Evolutionary conservation across 2,113 vertebrate species (phyloP), one percentile per base, ranked within the genome.

Genomic region (Brachyhypopomus gauderio): DNA sequence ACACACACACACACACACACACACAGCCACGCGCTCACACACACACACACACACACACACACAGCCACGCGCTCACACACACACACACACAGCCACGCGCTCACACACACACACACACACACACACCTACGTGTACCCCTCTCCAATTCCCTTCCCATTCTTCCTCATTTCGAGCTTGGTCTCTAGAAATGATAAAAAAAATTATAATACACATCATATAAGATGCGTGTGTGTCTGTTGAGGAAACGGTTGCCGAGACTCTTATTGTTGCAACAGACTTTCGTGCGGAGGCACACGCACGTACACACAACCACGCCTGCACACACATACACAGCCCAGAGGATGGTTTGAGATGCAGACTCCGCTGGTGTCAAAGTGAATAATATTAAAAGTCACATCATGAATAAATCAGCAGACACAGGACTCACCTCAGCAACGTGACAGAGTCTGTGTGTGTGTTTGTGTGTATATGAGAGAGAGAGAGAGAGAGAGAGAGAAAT

Each of bases 331-430:
- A 82, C 79, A 86, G 89, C 91, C 90, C 88, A 87, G 86, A 91
- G 90, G 87, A 91, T 90, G 91, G 91, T 91, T 91, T 91, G 89
- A 88, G 88, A 91, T 90, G 90, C 89, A 91, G 90, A 92, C 89
- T 90, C 87, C 77, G 66, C 78, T 23, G 30, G 87, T 92, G 91
- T 93, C 91, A 91, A 84, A 89, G 90, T 91, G 91, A 93, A 91
- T 91, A 91, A 92, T 92, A 91, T 92, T 92, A 92, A 92, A 92
- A 92, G 91, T 91, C 81, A 83, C 88, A 90, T 91, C 91, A 92
- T 93, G 90, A 93, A 93, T 93, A 93, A 93, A 92, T 91, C 89
- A 92, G 90, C 84, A 93, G 88, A 91, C 87, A 87, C 87, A 90
- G 88, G 89, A 91, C 87, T 93, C 89, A 91, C 90, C 89, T 90